Evolutionary conservation across 2,113 vertebrate genomes (phyloP).

Genomic region (Indri indri): DNA sequence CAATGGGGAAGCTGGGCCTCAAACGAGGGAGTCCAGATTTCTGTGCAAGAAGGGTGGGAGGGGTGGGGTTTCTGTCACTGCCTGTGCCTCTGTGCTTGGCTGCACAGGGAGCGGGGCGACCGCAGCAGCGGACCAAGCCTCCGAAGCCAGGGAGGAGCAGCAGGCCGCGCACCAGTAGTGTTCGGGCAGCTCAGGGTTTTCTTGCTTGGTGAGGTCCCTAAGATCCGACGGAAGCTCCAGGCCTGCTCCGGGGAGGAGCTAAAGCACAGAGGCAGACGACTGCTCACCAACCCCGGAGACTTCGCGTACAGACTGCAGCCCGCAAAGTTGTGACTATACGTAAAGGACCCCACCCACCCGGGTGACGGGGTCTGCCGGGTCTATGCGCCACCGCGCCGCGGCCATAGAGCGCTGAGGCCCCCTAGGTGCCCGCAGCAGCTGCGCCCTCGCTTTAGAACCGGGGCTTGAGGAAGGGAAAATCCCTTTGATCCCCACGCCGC

Average conservation of each 20-base stretch:
- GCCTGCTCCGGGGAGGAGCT: not conserved
- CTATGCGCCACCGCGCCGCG: not conserved
- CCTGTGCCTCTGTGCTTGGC: not conserved
- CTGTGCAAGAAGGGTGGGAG: not conserved
- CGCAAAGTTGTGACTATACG: not conserved
- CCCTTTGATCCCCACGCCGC: not conserved
- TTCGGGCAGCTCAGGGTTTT: not conserved
- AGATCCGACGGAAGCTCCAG: not conserved
- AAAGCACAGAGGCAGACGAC: not conserved
- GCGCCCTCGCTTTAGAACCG: not conserved
- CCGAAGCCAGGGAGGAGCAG: not conserved
- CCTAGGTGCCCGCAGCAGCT: not conserved
- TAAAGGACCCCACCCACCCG: not conserved
- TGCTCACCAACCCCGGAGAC: not conserved
- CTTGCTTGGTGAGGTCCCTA: too few relatives aligned
- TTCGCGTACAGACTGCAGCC: too few relatives aligned
- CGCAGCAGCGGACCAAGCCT: not conserved
- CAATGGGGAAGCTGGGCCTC: not conserved
- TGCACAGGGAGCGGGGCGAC: not conserved
- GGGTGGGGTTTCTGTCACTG: not conserved
- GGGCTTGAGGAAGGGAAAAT: not conserved
- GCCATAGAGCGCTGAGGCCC: not conserved
- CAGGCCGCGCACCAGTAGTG: accelerated
- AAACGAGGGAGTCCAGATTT: not conserved
- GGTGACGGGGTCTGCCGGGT: accelerated